A percentile compares a stretch with the other conserved stretches of the same genome.
Evolutionary conservation across 2,113 vertebrate species (phyloP).

Genomic region (Tachuris rubrigastra): DNA sequence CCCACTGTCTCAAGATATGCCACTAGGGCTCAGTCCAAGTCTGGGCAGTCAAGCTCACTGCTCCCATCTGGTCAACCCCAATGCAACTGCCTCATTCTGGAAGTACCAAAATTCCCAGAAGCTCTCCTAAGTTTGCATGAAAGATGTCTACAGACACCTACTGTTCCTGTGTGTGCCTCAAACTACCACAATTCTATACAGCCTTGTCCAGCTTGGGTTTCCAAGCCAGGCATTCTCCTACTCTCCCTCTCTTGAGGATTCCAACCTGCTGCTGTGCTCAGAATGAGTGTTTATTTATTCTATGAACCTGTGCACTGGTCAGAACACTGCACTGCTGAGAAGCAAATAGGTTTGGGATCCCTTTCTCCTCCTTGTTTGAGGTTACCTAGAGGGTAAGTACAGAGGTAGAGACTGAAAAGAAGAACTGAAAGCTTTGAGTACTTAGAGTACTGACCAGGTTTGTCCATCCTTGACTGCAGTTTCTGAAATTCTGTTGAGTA

Average conservation of each 20-base stretch:
- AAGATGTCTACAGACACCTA: background rate
- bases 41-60: background rate
- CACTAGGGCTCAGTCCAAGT: background rate
- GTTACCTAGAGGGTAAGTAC: background rate
- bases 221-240: background rate
- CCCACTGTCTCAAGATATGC: fast-evolving
- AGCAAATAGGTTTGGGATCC: fast-evolving
- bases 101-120: background rate
- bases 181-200: background rate
- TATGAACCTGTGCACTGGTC: background rate
- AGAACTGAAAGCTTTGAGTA: background rate
- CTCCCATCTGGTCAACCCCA: background rate
- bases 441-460: background rate
- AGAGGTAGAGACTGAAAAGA: background rate
- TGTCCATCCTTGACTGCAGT: background rate
- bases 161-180: background rate
- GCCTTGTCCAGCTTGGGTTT: background rate
- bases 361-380: background rate
- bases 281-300: background rate
- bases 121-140: background rate
- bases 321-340: background rate
- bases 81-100: background rate
- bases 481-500: background rate
- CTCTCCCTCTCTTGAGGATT: background rate
- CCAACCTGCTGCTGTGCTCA: background rate